These are phyloP conservation scores for Cygnus atratus DNA, from an alignment of 2,113 vertebrate genomes.

Conservation along the genomic window DNA sequence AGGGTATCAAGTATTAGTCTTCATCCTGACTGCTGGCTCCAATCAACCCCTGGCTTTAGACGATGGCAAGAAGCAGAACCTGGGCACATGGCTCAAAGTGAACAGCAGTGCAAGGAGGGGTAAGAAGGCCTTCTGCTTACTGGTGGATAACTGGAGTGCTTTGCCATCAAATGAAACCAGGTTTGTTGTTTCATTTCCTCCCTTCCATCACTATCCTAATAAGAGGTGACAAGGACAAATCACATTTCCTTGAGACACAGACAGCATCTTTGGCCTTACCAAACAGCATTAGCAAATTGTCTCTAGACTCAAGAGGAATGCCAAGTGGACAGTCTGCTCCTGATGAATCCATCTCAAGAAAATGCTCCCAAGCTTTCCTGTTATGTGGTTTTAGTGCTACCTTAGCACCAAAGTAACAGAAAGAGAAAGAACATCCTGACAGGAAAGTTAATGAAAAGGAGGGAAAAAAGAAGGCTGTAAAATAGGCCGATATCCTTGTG, in stretches of 20 bases:
- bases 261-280: not conserved
- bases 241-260: not conserved
- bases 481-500: not conserved
- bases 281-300: not conserved
- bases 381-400: not conserved
- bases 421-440: not conserved
- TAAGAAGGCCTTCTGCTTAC: not conserved
- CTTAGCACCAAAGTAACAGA: not conserved
- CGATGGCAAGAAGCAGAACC: not conserved
- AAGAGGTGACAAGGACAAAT: not conserved
- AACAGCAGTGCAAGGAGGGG: not conserved
- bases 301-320: not conserved
- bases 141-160: not conserved
- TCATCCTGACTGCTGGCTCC: not conserved
- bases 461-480: not conserved
- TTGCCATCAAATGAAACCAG: not conserved
- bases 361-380: rapidly evolving
- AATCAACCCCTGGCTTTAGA: not conserved
- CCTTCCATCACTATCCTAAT: not conserved
- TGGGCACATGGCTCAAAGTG: not conserved
- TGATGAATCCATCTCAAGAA: not conserved
- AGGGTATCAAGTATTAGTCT: not conserved
- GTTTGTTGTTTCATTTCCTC: not conserved
- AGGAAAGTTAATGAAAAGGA: not conserved
- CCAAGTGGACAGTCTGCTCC: not conserved